Evolutionary conservation across 2,888 invertebrate genomes (phyloP), one percentile per base, ranked within the genome.

Genomic region (Limnephilus marmoratus): DNA sequence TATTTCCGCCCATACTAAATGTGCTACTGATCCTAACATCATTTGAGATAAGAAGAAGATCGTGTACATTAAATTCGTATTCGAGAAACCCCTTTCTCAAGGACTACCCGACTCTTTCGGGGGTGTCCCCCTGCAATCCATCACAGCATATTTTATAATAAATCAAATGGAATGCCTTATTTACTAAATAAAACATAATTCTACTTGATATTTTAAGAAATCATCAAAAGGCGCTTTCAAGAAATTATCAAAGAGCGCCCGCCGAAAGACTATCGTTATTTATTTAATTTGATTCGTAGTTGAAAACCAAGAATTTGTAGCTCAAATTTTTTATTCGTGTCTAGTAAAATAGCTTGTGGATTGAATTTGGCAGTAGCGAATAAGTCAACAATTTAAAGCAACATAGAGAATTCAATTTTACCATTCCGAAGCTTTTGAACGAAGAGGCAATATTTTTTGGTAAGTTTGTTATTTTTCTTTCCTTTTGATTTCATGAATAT

Each of bases 91-190:
- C 5, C 7, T 7, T 5, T n/a, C 9, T n/a, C 1, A 24, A 53
- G 1, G 68, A 68, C 7, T 31, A 34, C 34, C 7, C 29, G 31
- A 82, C 15, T 82, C 4, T 13, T 82, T 13, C 31, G 34, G 31
- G 82, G 82, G 1, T 24, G 5, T 34, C n/a, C 24, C 34, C n/a
- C 41, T 29, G 29, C 49, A 45, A 86, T 29, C 49, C 45, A 86
- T 49, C 85, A 29, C 9, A 15, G 45, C 37, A 29, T 29, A 45
- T 41, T 86, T 45, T 86, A 45, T 86, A 45, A 86, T 86, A 86
- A 86, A 86, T 86, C 85, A 86, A 86, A 86, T 82, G 82, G 15
- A 34, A 45, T 41, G 41, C 45, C n/a, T 41, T 86, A 86, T 86
- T 37, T 86, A 86, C 85, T 41, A 45, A 86, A 41, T 86, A 86